Conservation (phyloP, 2,797 vertebrate species). For the Acrossocheilus wenchowensis region DNA sequence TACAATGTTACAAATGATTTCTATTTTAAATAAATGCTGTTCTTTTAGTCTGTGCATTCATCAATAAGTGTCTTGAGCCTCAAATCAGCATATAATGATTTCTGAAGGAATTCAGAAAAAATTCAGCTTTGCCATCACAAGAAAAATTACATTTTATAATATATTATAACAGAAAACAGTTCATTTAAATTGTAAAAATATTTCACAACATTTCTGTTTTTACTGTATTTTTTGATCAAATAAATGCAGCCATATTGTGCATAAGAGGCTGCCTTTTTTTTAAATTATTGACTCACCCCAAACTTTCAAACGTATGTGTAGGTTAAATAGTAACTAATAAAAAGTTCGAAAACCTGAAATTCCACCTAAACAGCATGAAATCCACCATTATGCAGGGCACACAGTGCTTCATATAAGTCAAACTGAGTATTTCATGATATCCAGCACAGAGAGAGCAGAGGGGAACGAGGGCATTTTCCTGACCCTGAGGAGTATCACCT, state of each 20-base stretch:
- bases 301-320: neutral
- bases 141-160: too few relatives aligned
- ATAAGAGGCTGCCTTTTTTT: neutral
- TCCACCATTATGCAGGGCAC: too few relatives aligned
- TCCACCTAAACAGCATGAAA: neutral
- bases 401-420: neutral
- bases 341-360: neutral
- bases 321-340: slow-evolving; percentile 5
- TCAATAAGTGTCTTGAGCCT: neutral
- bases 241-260: neutral
- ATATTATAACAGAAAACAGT: too few relatives aligned
- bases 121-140: too few relatives aligned
- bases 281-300: neutral
- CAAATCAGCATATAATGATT: neutral
- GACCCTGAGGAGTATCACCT: slow-evolving; percentile 7
- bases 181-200: too few relatives aligned
- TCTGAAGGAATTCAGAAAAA: neutral
- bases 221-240: neutral
- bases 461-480: slow-evolving; percentile 7
- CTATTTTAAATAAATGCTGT: neutral
- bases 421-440: neutral
- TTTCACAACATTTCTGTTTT: too few relatives aligned
- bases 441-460: neutral
- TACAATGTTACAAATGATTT: neutral
- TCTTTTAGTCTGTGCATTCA: neutral